phyloP scores from a whole-genome alignment of 2,797 vertebrate genomes.

The Etheostoma perlongum region DNA sequence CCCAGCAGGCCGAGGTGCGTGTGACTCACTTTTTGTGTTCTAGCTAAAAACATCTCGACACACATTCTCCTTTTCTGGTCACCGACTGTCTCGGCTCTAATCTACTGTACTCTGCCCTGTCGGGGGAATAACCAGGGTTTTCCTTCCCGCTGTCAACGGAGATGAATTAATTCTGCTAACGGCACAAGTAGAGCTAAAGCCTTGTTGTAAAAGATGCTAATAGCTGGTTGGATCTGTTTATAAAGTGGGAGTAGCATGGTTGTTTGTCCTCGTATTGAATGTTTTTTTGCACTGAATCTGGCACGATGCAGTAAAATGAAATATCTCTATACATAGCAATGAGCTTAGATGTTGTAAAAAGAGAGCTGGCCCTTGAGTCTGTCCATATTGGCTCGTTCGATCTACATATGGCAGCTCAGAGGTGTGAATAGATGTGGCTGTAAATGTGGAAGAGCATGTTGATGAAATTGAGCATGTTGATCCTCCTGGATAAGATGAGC shows the following conservation, averaged over 20 bases:
- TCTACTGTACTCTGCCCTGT: slow-evolving; percentile 47
- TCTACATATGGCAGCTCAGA: slow-evolving; percentile 44
- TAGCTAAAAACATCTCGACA: slow-evolving; percentile 69
- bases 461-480: slow-evolving; percentile 20
- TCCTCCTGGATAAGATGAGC: background rate
- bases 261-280: background rate
- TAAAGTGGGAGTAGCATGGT: background rate
- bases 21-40: slow-evolving; percentile 59
- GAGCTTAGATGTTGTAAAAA: slow-evolving; percentile 8
- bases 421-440: slow-evolving; percentile 38
- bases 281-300: background rate
- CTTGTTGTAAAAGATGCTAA: background rate
- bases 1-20: slow-evolving; percentile 51
- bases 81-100: slow-evolving; percentile 49
- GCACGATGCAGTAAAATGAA: slow-evolving; percentile 1
- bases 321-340: background rate
- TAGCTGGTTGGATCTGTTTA: background rate
- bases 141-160: slow-evolving; percentile 28
- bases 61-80: slow-evolving; percentile 62
- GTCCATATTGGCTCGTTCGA: slow-evolving; percentile 15
- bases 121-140: slow-evolving; percentile 54
- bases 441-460: slow-evolving; percentile 30
- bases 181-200: background rate
- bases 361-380: slow-evolving; percentile 29
- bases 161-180: slow-evolving; percentile 44